Evolutionary conservation across 2,113 vertebrate genomes (phyloP), one percentile per base, ranked within the genome.

Genomic region (Pachycephala philippinensis): DNA sequence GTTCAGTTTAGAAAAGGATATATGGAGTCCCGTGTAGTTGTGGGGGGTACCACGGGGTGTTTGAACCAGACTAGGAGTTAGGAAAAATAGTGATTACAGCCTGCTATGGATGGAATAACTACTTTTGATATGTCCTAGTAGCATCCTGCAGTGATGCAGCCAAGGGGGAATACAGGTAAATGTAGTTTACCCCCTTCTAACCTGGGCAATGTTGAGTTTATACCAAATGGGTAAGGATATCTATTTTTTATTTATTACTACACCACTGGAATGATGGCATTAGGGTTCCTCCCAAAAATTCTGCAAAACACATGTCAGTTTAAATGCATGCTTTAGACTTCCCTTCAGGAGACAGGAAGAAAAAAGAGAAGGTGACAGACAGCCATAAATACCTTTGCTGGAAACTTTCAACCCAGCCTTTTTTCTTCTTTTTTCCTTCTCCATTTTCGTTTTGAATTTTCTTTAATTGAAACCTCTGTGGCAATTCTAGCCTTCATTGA

Each of bases 401-500:
- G 64, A 87, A 76, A 94, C 45, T 87, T 91, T 78, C 44, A 87
- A 78, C 26, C 13, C 65, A 89, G 76, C 28, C 22, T 42, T 89
- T 83, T 88, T 88, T 28, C 31, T 72, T 84, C 56, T 45, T 70
- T 42, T 28, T 40, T 12, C 16, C 42, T 59, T 72, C 69, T 83
- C 70, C 53, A 72, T 87, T 96, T 96, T 93, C 17, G 0, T 90
- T 93, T 95, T 75, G 86, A 93, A 91, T 93, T 94, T 96, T 95
- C 92, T 95, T 94, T 96, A 95, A 95, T 80, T 90, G 84, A 95
- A 95, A 96, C 85, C 84, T 92, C 72, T 79, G 85, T 96, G 89
- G 90, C 91, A 95, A 85, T 96, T 96, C 93, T 92, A 91, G 64
- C 76, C 68, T 95, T 91, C 85, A 77, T 82, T 94, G 95, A 95